Evolutionary conservation across 2,113 vertebrate genomes (phyloP), one percentile per base, ranked within the genome.

Genomic region (Hypocryptadius cinnamomeus): DNA sequence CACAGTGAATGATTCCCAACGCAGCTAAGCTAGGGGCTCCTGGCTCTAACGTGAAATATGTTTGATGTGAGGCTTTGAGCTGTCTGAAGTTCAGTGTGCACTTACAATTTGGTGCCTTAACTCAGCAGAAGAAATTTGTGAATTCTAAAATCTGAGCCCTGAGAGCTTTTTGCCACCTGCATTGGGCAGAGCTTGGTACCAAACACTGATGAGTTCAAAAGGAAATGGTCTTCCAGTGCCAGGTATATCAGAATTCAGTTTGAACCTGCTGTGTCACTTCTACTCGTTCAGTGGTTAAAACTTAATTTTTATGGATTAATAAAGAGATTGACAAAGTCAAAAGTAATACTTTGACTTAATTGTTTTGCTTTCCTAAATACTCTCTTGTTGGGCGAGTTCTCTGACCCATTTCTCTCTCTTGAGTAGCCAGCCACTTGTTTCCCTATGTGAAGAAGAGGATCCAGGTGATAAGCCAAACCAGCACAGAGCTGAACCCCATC

Each of bases 391-490:
- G 40, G 8, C 8, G 42, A 63, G 42, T 78, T 83, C 56, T 87
- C 69, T 96, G 73, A 94, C 9, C 5, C 5, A 0, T 78, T 50
- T 89, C 72, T 74, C 61, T 87, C 90, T 73, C 1, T 19, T 8
- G 74, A 90, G 80, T 47, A 99, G 99, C 99, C 5, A 99, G 98
- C 71, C 99, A 99, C 95, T 96, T 98, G 90, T 99, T 99, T 73
- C 99, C 99, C 5, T 99, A 99, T 1, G 98, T 99, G 87, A 99
- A 99, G 97, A 99, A 99, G 92, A 97, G 99, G 17, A 99, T 99
- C 71, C 99, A 99, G 94, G 99, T 99, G 88, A 92, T 99, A 66
- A 99, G 98, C 94, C 99, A 99, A 65, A 98, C 98, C 37, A 99
- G 99, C 96, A 99, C 98, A 6, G 99, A 99, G 84, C 98, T 99